Evolutionary conservation across 1,140 invertebrate genomes (phyloP).

Genomic region (Caerostris darwini): DNA sequence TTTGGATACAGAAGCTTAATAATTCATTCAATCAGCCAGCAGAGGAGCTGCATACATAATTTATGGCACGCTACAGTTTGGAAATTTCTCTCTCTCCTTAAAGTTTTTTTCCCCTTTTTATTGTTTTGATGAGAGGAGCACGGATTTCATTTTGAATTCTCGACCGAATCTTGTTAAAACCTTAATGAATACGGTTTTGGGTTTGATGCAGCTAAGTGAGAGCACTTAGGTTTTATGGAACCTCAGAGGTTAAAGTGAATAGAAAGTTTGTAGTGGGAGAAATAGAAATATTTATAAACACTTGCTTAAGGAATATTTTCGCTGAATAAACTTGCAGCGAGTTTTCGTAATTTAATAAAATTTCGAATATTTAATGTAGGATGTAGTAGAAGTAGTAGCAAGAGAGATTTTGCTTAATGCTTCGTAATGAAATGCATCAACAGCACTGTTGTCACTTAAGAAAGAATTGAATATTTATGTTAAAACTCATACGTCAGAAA

Average conservation of each 20-base stretch:
- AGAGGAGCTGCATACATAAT: constrained; percentile 24
- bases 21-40: constrained; percentile 51
- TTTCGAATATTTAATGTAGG: too few relatives aligned
- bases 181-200: constrained; percentile 33
- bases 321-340: too few relatives aligned
- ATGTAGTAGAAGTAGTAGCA: too few relatives aligned
- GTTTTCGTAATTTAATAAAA: too few relatives aligned
- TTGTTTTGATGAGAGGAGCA: too few relatives aligned
- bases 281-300: background rate
- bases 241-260: background rate
- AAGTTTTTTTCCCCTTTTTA: background rate
- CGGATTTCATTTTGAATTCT: background rate
- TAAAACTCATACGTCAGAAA: too few relatives aligned
- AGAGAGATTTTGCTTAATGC: too few relatives aligned
- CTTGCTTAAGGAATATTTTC: background rate
- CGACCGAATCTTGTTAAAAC: background rate
- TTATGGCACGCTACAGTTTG: background rate
- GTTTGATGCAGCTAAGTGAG: background rate
- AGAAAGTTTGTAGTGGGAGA: background rate
- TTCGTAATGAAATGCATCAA: too few relatives aligned
- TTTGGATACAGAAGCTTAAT: constrained; percentile 47
- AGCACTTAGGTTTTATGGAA: constrained; percentile 1
- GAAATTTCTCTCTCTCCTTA: background rate
- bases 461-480: too few relatives aligned
- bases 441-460: too few relatives aligned